These are phyloP conservation scores for Amia ocellicauda DNA, from an alignment of 2,113 vertebrate species.

Conservation along the genomic window DNA sequence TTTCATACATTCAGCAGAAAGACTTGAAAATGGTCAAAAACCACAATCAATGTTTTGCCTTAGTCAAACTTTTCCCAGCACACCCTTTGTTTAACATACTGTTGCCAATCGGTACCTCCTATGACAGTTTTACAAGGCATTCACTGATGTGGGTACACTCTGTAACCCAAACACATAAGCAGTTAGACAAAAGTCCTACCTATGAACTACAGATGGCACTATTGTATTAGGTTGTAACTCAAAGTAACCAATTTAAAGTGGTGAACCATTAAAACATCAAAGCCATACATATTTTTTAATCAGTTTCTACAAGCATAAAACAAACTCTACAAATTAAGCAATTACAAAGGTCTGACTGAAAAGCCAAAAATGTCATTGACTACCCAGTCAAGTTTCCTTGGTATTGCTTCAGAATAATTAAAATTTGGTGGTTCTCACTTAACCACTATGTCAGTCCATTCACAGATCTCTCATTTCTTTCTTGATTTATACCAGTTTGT, in stretches of 20 bases:
- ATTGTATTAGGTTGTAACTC: constrained; percentile 49
- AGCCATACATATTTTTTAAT: constrained; percentile 45
- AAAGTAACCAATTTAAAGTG: constrained; percentile 24
- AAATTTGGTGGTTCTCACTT: constrained; percentile 47
- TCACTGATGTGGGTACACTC: too few species aligned
- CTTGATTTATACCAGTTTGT: constrained; percentile 46
- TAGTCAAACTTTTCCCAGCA: too few species aligned
- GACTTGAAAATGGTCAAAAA: too few species aligned
- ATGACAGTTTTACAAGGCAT: too few species aligned
- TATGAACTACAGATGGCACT: constrained; percentile 67
- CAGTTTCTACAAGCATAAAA: constrained; percentile 44
- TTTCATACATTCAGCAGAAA: too few species aligned
- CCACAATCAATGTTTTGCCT: too few species aligned
- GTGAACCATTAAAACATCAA: constrained; percentile 38
- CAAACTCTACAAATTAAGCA: constrained; percentile 36
- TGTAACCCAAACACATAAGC: too few species aligned
- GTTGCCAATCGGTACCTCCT: too few species aligned
- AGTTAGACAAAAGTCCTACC: constrained; percentile 32
- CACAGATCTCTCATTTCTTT: constrained; percentile 45
- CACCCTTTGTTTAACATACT: too few species aligned
- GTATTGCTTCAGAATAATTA: constrained; percentile 45
- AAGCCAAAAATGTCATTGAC: constrained; percentile 26
- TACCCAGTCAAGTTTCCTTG: constrained; percentile 40
- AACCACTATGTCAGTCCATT: constrained; percentile 44
- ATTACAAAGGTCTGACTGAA: constrained; percentile 29